Conservation (phyloP, 2,888 invertebrate species). For the Dryococelus australis region DNA sequence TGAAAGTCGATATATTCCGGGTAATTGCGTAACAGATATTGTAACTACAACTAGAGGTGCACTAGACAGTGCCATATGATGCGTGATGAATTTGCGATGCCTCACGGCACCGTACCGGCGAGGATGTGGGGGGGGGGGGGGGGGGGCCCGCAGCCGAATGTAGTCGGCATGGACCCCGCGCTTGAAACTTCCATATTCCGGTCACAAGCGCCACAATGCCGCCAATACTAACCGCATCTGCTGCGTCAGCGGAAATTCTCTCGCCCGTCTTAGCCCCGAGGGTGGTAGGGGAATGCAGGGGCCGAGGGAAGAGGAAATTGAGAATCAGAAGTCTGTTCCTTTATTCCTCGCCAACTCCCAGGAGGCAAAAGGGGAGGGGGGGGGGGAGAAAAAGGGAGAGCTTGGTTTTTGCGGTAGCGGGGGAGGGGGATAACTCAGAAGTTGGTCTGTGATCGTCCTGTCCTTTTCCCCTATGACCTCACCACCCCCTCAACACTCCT, state of each 20-base stretch:
- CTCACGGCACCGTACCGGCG: no score
- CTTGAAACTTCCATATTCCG: neutral
- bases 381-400: neutral
- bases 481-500: neutral
- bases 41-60: no score
- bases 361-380: neutral
- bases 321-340: slow-evolving; percentile 16
- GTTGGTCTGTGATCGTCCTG: slow-evolving; percentile 5
- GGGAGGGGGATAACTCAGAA: neutral
- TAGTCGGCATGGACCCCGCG: no score
- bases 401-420: neutral
- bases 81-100: no score
- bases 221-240: slow-evolving; percentile 16
- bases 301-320: neutral
- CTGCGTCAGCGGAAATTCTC: neutral
- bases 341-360: slow-evolving; percentile 7
- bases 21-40: no score
- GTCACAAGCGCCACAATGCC: neutral
- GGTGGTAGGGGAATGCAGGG: neutral
- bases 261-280: neutral
- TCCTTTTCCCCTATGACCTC: neutral
- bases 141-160: no score
- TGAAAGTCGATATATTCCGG: no score
- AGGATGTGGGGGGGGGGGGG: no score
- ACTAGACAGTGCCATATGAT: no score